A percentile compares a stretch with the other conserved stretches of the same genome.
Evolutionary conservation across 2,113 vertebrate genomes (phyloP).

Genomic region (Heterotilapia buettikoferi): DNA sequence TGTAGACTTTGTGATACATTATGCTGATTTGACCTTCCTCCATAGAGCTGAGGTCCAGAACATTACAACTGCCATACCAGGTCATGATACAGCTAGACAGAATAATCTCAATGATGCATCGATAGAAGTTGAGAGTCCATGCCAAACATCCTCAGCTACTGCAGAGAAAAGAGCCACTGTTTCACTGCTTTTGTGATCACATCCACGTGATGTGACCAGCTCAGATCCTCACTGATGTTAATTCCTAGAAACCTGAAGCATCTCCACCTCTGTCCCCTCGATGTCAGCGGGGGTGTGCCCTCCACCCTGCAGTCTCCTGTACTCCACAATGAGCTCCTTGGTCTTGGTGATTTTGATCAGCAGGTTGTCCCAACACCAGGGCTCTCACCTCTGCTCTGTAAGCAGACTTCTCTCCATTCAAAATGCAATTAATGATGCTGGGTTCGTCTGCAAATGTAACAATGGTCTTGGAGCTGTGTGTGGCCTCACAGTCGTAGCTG

Average conservation of each 20-base stretch:
- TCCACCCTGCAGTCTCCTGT: not conserved
- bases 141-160: not conserved
- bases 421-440: not conserved
- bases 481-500: not conserved
- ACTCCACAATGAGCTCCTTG: not conserved
- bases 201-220: accelerated
- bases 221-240: not conserved
- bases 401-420: not conserved
- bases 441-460: not conserved
- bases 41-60: not conserved
- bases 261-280: not conserved
- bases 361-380: not conserved
- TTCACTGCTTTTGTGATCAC: not conserved
- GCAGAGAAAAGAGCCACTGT: not conserved
- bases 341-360: not conserved
- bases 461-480: not conserved
- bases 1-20: not conserved
- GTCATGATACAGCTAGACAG: not conserved
- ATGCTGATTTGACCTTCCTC: not conserved
- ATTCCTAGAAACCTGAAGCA: not conserved
- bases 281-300: not conserved
- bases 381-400: not conserved
- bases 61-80: not conserved
- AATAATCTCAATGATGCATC: not conserved
- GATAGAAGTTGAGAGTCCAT: not conserved